Evolutionary conservation across 2,797 vertebrate species (phyloP).

Genomic region (Mergus octosetaceus): DNA sequence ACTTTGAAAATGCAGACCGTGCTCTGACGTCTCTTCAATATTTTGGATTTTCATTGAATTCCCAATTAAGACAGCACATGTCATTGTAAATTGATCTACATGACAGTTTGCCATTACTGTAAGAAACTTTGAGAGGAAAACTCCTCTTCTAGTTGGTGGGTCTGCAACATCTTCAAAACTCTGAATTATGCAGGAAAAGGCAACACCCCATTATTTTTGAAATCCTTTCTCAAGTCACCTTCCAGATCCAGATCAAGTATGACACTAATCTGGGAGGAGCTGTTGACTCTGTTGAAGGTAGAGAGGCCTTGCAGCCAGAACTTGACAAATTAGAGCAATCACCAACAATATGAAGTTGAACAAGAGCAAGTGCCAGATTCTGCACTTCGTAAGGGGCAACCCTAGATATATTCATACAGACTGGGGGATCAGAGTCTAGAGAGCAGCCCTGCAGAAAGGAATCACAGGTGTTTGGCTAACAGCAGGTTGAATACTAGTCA

Average conservation of each 20-base stretch:
- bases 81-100: neutral
- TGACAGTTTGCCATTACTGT: accelerated
- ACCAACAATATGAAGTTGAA: too few relatives aligned
- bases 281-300: too few relatives aligned
- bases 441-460: too few relatives aligned
- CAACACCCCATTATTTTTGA: neutral
- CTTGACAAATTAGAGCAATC: too few relatives aligned
- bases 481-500: too few relatives aligned
- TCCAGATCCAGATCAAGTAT: neutral
- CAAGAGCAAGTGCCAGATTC: too few relatives aligned
- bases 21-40: neutral
- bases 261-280: too few relatives aligned
- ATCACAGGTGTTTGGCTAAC: too few relatives aligned
- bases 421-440: too few relatives aligned
- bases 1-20: neutral
- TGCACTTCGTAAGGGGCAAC: too few relatives aligned
- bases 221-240: neutral
- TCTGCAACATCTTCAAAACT: neutral
- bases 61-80: neutral
- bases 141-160: neutral
- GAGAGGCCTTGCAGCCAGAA: too few relatives aligned
- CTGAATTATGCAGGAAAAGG: neutral
- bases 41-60: neutral
- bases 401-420: too few relatives aligned
- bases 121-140: neutral